Conservation (phyloP, 2,797 vertebrate species). For the Vipera ursinii region DNA sequence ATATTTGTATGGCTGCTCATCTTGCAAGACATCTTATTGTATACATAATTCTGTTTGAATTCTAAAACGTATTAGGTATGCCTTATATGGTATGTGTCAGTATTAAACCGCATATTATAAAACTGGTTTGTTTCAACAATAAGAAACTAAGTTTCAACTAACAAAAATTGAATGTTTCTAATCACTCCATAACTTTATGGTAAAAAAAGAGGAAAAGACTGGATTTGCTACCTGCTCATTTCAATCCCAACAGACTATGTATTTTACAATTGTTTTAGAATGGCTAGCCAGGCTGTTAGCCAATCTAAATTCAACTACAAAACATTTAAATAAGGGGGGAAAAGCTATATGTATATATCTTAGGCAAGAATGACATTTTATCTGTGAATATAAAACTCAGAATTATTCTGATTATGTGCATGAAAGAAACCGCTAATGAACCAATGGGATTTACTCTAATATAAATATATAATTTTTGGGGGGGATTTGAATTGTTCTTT, state of each 20-base stretch:
- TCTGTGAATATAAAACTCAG: neutral
- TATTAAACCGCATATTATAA: neutral
- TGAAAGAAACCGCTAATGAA: neutral
- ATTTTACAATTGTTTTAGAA: constrained; percentile 25
- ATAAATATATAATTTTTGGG: neutral
- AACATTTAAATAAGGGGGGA: constrained; percentile 12
- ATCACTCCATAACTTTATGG: neutral
- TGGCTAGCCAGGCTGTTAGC: constrained; percentile 18
- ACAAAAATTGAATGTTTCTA: neutral
- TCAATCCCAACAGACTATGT: neutral
- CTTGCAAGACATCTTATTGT: neutral
- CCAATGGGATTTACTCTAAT: neutral
- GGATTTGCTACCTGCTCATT: neutral
- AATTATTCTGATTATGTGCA: neutral
- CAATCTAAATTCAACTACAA: constrained; percentile 1
- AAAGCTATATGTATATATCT: neutral
- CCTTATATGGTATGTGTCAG: neutral
- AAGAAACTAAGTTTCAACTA: neutral
- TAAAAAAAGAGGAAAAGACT: no score
- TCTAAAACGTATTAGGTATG: neutral
- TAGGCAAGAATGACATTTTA: neutral
- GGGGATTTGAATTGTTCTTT: neutral
- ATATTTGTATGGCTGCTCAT: neutral
- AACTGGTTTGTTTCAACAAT: neutral
- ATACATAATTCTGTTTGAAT: neutral